Base-by-base conservation (phyloP, 2,113 vertebrate genomes). In the Elachura formosa region DNA sequence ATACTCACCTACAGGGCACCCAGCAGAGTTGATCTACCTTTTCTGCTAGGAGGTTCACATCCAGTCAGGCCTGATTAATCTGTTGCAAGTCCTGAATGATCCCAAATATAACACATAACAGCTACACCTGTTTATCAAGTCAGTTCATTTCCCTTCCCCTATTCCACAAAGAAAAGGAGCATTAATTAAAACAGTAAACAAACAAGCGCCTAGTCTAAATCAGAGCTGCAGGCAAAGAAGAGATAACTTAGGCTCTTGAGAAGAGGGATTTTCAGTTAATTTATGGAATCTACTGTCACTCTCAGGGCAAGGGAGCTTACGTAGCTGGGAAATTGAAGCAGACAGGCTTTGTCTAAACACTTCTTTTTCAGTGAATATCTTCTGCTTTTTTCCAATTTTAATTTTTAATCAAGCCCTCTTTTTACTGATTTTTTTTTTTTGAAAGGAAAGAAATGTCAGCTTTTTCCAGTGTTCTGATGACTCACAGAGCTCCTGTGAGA, bases 101-200 rank as follows among this genome's bases (percentile, higher is more conserved):
- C 94, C 87, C 72, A 97, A 84, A 90, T 96, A 88, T 75, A 97
- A 97, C 95, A 72, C 95, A 91, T 80, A 97, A 96, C 83, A 87
- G 96, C 97, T 97, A 98, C 97, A 98, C 98, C 98, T 98, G 98
- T 98, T 98, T 98, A 98, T 98, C 98, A 84, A 97, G 97, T 82
- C 97, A 67, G 94, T 97, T 96, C 97, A 95, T 97, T 97, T 97
- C 96, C 95, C 97, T 95, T 97, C 95, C 96, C 93, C 94, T 96
- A 94, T 97, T 97, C 96, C 96, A 90, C 77, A 67, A 93, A 96
- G 98, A 97, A 98, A 98, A 97, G 97, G 94, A 97, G 98, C 98
- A 96, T 98, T 98, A 98, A 98, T 98, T 98, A 98, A 98, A 97
- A 97, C 96, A 97, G 98, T 98, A 98, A 98, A 98, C 98, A 98